Evolutionary conservation across 37 sponge, comb jelly and placozoan genomes (phyloP).

Genomic region (Theonella swinhoei): DNA sequence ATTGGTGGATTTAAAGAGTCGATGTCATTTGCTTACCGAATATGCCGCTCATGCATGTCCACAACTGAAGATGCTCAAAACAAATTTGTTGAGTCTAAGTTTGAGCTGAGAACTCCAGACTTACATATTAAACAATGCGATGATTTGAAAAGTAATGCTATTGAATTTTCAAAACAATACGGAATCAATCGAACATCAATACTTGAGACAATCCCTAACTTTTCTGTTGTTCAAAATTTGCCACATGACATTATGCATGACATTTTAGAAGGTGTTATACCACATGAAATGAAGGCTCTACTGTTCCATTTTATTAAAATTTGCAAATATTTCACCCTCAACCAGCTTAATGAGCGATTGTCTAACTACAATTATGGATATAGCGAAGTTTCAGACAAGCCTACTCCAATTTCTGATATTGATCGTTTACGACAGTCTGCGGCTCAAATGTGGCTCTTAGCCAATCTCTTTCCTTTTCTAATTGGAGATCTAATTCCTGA

Average conservation of each 20-base stretch:
- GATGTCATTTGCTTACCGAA: constrained; percentile 33
- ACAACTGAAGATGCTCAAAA: constrained; percentile 14
- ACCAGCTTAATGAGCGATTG: constrained; percentile 14
- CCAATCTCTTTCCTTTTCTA: constrained; percentile 10
- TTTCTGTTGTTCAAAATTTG: constrained; percentile 5
- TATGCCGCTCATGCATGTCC: constrained; percentile 32
- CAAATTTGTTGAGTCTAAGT: constrained; percentile 2
- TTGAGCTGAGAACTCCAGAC: constrained; percentile 24
- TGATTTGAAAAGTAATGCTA: not conserved
- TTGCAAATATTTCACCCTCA: constrained; percentile 22
- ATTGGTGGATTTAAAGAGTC: constrained; percentile 26
- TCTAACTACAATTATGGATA: constrained; percentile 31
- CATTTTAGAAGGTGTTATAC: constrained; percentile 38
- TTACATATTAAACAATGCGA: constrained; percentile 3
- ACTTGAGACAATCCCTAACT: not conserved
- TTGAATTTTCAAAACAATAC: not conserved
- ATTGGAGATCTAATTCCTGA: constrained; percentile 27
- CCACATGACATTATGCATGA: constrained; percentile 53
- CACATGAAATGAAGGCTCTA: constrained; percentile 30
- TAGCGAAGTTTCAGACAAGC: constrained; percentile 16
- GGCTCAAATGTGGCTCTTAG: not conserved
- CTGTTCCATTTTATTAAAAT: not conserved
- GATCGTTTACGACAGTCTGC: not conserved
- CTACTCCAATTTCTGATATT: not conserved
- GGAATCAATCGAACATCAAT: constrained; percentile 12